Evolutionary conservation across 2,888 invertebrate genomes (phyloP), one percentile per base, ranked within the genome.

Genomic region (Priocnemis perturbator): DNA sequence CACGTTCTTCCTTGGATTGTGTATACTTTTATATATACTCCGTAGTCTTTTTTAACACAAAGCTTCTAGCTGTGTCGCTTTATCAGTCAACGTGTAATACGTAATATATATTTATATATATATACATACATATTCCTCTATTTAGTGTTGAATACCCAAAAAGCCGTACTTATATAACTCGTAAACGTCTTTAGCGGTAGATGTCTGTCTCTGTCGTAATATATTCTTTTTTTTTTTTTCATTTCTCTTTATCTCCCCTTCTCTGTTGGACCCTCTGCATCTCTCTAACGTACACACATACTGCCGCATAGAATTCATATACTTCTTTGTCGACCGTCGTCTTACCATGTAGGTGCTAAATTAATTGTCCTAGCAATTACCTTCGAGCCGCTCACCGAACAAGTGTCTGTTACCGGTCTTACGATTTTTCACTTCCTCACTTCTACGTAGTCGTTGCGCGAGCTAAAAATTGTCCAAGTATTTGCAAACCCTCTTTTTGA

Each of bases 1-100:
- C 55, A 57, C 17, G 26, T 26, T 26, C 19, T 57, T 15, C 30
- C 20, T 37, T 17, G 20, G 50, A 50, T n/a, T n/a, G 50, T 50
- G 19, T 17, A 50, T 44, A 37, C 37, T 20, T 17, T 57, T 26
- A 37, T 14, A 37, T 37, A 30, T 57, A 9, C 37, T 26, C 37
- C 4, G 19, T 3, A 37, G 37, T 59, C 56, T 62, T 20, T 67
- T 55, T 9, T 50, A 60, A 83, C 80, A 74, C 81, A 78, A 81
- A 84, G 87, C 84, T 85, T 86, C 70, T 85, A 86, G 87, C 85
- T 86, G 81, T 88, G 87, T 87, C 81, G 88, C 88, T 88, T 88
- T 84, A 37, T 11, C 83, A 84, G 78, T 86, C 81, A 84, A 81
- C 85, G 83, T 85, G 58, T 64, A 62, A 60, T 50, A 48, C 37